Evolutionary conservation across 2,113 vertebrate genomes (phyloP), one percentile per base, ranked within the genome.

Genomic region (Crotalus helleri): DNA sequence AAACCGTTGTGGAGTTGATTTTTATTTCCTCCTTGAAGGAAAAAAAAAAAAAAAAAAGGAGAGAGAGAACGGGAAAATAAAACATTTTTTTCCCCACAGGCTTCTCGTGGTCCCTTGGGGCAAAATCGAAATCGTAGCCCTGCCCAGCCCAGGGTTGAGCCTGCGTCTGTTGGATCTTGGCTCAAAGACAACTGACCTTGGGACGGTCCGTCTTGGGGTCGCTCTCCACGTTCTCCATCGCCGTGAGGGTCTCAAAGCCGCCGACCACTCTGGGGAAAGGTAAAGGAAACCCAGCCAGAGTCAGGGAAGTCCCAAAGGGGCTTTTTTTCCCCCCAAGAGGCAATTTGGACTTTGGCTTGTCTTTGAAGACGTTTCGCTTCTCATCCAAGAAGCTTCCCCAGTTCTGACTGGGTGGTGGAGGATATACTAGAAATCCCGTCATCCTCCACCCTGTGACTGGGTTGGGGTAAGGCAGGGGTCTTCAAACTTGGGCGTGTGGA

Each of bases 221-320:
- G 54, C 98, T 98, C 95, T 99, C 99, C 90, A 99, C 98, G 0
- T 99, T 99, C 97, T 99, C 99, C 99, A 99, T 98, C 54, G 99
- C 98, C 0, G 99, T 99, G 94, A 99, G 97, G 0, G 99, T 93
- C 94, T 99, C 99, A 94, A 99, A 99, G 51, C 99, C 99, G 92
- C 99, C 99, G 19, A 99, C 99, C 19, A 99, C 98, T 96, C 99
- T 99, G 95, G 49, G 88, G 51, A 58, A 95, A 92, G 33, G 6
- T 90, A n/a, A 26, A 23, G 13, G 0, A 0, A 0, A 92, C 89
- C 91, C 87, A 5, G 61, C 86, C 5, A 1, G 87, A 15, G 11
- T 15, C 17, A 6, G 4, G 39, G n/a, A 46, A 39, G 49, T 51
- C 49, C 49, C 49, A 51, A 51, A 51, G 49, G 49, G 8, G 49